A percentile compares a stretch with the other conserved stretches of the same genome.
Evolutionary conservation across 2,888 invertebrate genomes (phyloP).

Genomic region (Galeruca laticollis): DNA sequence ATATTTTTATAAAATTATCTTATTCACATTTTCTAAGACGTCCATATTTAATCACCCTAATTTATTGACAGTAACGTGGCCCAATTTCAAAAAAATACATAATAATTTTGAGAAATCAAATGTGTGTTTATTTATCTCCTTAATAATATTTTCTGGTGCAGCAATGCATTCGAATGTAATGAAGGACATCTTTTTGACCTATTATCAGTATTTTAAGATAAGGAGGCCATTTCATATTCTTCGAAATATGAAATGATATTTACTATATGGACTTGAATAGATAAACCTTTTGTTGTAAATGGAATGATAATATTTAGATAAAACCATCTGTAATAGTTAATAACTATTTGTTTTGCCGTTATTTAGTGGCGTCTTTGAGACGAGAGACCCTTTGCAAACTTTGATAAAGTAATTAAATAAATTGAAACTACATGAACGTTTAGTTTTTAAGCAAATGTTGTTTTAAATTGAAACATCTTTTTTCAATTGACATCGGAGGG

Average conservation of each 20-base stretch:
- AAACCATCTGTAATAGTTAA: neutral
- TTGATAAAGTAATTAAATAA: neutral
- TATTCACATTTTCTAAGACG: too few relatives aligned
- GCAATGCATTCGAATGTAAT: neutral
- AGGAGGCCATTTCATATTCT: slow-evolving; percentile 9
- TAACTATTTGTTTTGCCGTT: neutral
- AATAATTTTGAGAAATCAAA: too few relatives aligned
- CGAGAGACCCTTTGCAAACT: neutral
- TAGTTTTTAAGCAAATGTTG: too few relatives aligned
- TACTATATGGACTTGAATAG: neutral
- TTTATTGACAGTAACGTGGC: too few relatives aligned
- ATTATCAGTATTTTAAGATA: slow-evolving; percentile 12
- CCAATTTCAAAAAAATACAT: too few relatives aligned
- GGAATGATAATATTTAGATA: neutral
- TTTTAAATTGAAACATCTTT: too few relatives aligned
- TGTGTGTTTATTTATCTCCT: too few relatives aligned
- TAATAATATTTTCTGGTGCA: neutral
- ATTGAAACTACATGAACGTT: too few relatives aligned
- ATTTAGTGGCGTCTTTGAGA: neutral
- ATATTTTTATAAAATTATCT: too few relatives aligned
- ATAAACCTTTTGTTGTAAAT: slow-evolving; percentile 5
- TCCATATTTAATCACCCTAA: too few relatives aligned
- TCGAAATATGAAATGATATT: slow-evolving; percentile 8
- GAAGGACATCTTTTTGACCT: neutral
- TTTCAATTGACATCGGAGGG: too few relatives aligned